Evolutionary conservation across 2,888 invertebrate genomes (phyloP).

Genomic region (Agrotis exclamationis): DNA sequence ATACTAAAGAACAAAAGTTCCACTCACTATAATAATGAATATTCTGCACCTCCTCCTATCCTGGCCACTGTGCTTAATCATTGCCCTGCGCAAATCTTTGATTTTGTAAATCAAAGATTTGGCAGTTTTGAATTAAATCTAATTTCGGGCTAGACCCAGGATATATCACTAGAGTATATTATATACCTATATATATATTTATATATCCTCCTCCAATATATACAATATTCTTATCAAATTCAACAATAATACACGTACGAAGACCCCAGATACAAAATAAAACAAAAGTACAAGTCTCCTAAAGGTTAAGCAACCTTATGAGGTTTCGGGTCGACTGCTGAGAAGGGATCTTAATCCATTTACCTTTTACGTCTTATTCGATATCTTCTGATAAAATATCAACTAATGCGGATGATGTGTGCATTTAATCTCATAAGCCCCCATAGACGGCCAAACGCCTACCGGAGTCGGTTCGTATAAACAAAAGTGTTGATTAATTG

Average conservation of each 20-base stretch:
- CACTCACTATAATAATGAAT: not conserved
- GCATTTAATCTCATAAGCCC: not conserved
- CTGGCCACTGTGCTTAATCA: too few species aligned
- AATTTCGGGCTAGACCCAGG: not conserved
- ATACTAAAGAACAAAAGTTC: not conserved
- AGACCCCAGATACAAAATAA: conserved; percentile 45
- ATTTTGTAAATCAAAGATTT: too few species aligned
- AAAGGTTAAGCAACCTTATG: conserved; percentile 41
- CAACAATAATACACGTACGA: conserved; percentile 38
- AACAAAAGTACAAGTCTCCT: conserved; percentile 31
- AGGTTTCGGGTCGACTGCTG: conserved; percentile 26
- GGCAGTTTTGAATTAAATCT: too few species aligned
- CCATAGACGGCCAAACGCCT: too few species aligned
- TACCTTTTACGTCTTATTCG: conserved; percentile 45
- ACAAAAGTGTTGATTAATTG: not conserved
- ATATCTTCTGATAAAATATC: conserved; percentile 30
- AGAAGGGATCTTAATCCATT: conserved; percentile 42
- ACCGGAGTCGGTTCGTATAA: too few species aligned
- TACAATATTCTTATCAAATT: conserved; percentile 26
- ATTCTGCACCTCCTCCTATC: too few species aligned
- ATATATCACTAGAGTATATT: conserved; percentile 23
- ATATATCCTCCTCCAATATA: too few species aligned
- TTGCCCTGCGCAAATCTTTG: too few species aligned
- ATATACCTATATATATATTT: too few species aligned
- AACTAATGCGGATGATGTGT: conserved; percentile 9